A percentile compares a stretch with the other conserved stretches of the same genome.
Evolutionary conservation across 1,140 invertebrate species (phyloP).

Genomic region (Potamilus streckersoni): DNA sequence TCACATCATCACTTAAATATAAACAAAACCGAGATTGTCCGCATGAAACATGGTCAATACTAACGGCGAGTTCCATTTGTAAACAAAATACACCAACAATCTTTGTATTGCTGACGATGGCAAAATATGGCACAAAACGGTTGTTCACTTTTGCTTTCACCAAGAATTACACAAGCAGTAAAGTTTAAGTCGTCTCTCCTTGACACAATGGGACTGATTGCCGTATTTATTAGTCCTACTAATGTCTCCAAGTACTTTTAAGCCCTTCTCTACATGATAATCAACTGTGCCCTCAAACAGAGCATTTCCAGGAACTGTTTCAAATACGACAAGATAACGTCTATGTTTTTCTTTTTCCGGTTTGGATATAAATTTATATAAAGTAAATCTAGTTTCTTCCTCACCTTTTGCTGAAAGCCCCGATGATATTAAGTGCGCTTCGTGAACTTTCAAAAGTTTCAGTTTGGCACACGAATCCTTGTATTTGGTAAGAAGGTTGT

Average conservation of each 20-base stretch:
- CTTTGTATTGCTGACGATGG: no score
- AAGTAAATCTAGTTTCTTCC: constrained; percentile 26
- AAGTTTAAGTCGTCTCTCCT: constrained; percentile 18
- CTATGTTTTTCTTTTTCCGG: constrained; percentile 45
- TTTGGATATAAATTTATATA: constrained; percentile 47
- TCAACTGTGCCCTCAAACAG: constrained; percentile 28
- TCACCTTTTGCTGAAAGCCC: constrained; percentile 25
- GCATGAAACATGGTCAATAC: no score
- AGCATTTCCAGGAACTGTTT: constrained; percentile 16
- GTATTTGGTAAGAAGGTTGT: constrained; percentile 30
- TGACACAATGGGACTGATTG: constrained; percentile 26
- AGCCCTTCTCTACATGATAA: constrained; percentile 16
- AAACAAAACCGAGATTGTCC: no score
- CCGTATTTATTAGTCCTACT: constrained; percentile 32
- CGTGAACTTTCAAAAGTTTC: constrained; percentile 20
- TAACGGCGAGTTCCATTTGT: no score
- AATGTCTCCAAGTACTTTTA: constrained; percentile 28
- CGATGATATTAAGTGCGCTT: constrained; percentile 14
- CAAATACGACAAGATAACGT: constrained; percentile 31
- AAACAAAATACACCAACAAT: no score
- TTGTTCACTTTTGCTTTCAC: background rate
- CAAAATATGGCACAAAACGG: no score
- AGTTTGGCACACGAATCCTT: constrained; percentile 33
- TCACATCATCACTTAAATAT: no score
- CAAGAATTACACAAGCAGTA: constrained; percentile 27